Evolutionary conservation across 2,113 vertebrate species (phyloP).

Genomic region (Trichomycterus rosablanca): DNA sequence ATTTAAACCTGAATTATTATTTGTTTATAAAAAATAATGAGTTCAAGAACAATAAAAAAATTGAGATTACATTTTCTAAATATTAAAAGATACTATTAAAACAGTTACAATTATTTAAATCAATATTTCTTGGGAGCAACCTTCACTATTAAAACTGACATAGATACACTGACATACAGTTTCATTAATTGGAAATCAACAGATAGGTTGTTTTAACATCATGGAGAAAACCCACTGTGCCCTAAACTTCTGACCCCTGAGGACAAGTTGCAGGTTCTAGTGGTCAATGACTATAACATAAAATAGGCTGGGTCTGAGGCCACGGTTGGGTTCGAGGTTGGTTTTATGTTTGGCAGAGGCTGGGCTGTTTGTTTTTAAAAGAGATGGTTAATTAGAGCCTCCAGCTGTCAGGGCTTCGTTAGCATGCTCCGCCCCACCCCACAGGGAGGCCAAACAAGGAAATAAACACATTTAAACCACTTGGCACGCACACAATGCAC

Average conservation of each 20-base stretch:
- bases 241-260: background rate
- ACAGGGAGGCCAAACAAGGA: slow-evolving; percentile 52
- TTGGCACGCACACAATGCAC: slow-evolving; percentile 63
- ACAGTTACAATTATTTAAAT: too few species aligned
- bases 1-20: too few species aligned
- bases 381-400: slow-evolving; percentile 80
- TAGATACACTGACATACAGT: too few species aligned
- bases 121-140: too few species aligned
- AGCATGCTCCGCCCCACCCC: slow-evolving; percentile 64
- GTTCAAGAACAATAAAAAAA: too few species aligned
- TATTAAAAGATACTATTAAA: too few species aligned
- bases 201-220: too few species aligned
- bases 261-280: background rate
- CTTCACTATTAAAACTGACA: too few species aligned
- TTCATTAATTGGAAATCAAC: too few species aligned
- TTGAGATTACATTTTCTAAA: too few species aligned
- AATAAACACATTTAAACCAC: slow-evolving; percentile 74
- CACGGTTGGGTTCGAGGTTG: slow-evolving; percentile 9
- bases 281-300: background rate
- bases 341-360: slow-evolving; percentile 33
- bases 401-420: slow-evolving; percentile 76
- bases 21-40: too few species aligned
- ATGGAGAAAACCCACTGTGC: too few species aligned
- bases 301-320: background rate
- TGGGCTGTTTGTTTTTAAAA: slow-evolving; percentile 58